A percentile compares a stretch with the other conserved stretches of the same genome.
phyloP scores from a whole-genome alignment of 1,140 invertebrate species.

The Leucophenga varia region DNA sequence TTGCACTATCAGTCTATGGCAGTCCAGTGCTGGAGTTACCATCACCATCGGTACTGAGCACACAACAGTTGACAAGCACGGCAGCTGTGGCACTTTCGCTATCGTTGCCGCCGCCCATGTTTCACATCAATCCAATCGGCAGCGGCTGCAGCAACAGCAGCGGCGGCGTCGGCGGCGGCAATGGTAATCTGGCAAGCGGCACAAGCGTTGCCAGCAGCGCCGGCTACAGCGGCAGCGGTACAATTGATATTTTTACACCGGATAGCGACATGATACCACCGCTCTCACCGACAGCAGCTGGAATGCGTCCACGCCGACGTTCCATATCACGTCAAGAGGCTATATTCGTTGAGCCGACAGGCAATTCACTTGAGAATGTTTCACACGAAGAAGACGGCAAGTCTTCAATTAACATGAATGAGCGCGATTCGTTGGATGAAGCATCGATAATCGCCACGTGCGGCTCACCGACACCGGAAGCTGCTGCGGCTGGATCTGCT shows the following conservation, averaged over 20 bases:
- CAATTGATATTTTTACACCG: no score
- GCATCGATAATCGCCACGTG: conserved; percentile 48
- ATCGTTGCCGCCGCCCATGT: conserved; percentile 10
- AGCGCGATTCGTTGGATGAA: conserved; percentile 59
- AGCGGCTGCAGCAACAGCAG: background rate
- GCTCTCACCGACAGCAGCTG: conserved; percentile 27
- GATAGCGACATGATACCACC: conserved; percentile 28
- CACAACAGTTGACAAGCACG: conserved; percentile 13
- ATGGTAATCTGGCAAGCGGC: conserved; percentile 7
- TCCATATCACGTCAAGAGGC: conserved; percentile 78
- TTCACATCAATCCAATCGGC: background rate
- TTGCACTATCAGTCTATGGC: conserved; percentile 35
- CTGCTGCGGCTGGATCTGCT: conserved; percentile 5
- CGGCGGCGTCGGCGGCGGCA: background rate
- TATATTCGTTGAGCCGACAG: conserved; percentile 70
- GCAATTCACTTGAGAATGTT: conserved; percentile 67
- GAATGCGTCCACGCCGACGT: conserved; percentile 59
- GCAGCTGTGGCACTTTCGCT: conserved; percentile 12
- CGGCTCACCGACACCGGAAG: conserved; percentile 30
- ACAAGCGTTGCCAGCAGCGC: no score
- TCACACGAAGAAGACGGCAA: conserved; percentile 62
- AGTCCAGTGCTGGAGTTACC: conserved; percentile 58
- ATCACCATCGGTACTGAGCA: conserved; percentile 19
- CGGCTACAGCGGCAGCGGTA: background rate
- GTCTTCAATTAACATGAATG: conserved; percentile 57